Percentiles rank a stretch among this genome's conserved stretches.
Conservation (phyloP, 2,113 vertebrate species). For the Mobula birostris region DNA sequence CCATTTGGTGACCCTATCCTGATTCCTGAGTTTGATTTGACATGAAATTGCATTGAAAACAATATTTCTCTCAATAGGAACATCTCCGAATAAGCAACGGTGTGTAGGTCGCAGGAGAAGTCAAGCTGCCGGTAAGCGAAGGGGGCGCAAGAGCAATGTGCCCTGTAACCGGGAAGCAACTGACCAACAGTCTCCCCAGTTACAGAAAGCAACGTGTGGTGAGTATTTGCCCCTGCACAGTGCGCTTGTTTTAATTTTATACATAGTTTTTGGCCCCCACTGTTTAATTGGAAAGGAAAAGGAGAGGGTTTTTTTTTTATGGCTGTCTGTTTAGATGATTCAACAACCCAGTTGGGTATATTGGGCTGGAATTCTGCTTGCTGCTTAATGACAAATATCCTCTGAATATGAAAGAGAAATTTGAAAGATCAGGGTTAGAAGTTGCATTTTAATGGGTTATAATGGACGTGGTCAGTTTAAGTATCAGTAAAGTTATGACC, state of each 20-base stretch:
- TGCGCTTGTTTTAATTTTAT: background rate
- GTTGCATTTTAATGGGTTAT: background rate
- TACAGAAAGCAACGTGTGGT: conserved; percentile 74
- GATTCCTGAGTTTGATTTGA: background rate
- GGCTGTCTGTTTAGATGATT: background rate
- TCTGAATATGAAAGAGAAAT: background rate
- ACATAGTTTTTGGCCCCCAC: background rate
- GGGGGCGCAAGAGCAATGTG: conserved; percentile 50
- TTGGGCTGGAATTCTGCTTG: background rate
- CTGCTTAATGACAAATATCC: background rate
- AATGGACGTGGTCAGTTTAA: background rate
- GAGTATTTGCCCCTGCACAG: conserved; percentile 47
- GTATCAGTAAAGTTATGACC: background rate
- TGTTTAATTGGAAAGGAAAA: background rate
- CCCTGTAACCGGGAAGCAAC: conserved; percentile 49
- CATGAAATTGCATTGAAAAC: background rate
- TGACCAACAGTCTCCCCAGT: conserved; percentile 40
- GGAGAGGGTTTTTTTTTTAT: background rate
- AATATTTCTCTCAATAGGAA: conserved; percentile 49
- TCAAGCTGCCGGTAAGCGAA: conserved; percentile 49
- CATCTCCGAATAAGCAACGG: conserved; percentile 54
- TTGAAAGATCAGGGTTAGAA: background rate
- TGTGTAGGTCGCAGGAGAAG: conserved; percentile 46
- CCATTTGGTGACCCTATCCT: background rate
- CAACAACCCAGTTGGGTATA: background rate